Percentiles rank a stretch among this genome's conserved stretches.
These are phyloP conservation scores for Notodonta ziczac DNA, from an alignment of 2,888 invertebrate species.

Conservation along the genomic window DNA sequence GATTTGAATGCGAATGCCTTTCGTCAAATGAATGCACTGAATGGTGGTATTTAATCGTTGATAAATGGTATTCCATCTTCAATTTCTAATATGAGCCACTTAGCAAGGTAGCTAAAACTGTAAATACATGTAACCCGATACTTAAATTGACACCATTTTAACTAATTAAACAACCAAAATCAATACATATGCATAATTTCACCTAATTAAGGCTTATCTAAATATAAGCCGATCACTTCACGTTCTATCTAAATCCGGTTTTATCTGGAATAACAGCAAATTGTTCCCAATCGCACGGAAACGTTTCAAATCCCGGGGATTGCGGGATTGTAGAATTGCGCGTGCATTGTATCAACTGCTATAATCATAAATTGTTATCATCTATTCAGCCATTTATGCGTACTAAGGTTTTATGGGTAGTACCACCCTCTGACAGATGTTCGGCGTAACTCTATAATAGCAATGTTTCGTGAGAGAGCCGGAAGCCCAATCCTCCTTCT, in stretches of 20 bases:
- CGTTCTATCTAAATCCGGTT: background rate
- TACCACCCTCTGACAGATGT: too few relatives aligned
- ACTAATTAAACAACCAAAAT: too few relatives aligned
- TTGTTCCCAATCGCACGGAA: background rate
- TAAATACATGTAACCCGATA: too few relatives aligned
- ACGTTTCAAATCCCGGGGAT: background rate
- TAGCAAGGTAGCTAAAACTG: background rate
- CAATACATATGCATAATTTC: too few relatives aligned
- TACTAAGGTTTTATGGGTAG: too few relatives aligned
- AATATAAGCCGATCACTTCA: background rate
- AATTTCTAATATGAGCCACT: background rate
- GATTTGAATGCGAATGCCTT: constrained; percentile 41
- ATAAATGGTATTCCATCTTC: background rate
- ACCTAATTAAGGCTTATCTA: background rate
- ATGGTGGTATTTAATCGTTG: background rate
- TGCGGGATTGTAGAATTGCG: background rate
- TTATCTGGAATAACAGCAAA: background rate
- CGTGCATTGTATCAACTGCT: background rate
- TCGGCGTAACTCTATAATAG: too few relatives aligned
- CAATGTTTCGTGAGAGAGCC: too few relatives aligned
- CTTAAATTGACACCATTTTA: too few relatives aligned
- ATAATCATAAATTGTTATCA: background rate
- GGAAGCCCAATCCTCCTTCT: too few relatives aligned
- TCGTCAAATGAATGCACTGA: constrained; percentile 25
- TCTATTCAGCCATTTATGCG: too few relatives aligned